phyloP scores from a whole-genome alignment of 64 coral and sea anemone species.

The Pachyseris speciosa region DNA sequence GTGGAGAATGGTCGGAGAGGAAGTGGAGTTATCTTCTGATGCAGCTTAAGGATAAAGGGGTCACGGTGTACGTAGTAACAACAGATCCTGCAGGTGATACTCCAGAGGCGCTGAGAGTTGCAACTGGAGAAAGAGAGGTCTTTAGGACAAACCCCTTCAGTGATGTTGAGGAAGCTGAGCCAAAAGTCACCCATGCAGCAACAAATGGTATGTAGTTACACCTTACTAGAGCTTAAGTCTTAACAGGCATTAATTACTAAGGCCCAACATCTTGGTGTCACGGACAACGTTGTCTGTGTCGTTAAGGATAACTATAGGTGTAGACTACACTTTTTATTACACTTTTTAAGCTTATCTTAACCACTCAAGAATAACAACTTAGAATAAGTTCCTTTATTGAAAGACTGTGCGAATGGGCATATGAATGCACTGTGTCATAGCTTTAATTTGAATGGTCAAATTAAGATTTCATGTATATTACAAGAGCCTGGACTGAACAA shows the following conservation, averaged over 20 bases:
- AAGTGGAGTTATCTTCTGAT: neutral
- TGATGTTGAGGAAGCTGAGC: slow-evolving; percentile 18
- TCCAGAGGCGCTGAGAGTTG: neutral
- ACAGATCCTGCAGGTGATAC: slow-evolving; percentile 17
- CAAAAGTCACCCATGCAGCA: slow-evolving; percentile 21
- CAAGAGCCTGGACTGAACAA: too few species aligned
- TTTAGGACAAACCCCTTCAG: slow-evolving; percentile 39
- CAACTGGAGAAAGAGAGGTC: slow-evolving; percentile 8
- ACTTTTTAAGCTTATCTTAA: too few species aligned
- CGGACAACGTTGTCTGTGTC: too few species aligned
- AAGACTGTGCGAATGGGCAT: too few species aligned
- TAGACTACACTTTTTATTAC: too few species aligned
- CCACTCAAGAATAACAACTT: too few species aligned
- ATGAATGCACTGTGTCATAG: too few species aligned
- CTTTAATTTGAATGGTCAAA: neutral
- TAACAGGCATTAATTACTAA: too few species aligned
- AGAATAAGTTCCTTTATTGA: too few species aligned
- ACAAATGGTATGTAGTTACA: neutral
- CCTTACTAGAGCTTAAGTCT: too few species aligned
- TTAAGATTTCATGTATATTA: neutral
- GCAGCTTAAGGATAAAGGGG: slow-evolving; percentile 10
- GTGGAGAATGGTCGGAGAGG: slow-evolving; percentile 37
- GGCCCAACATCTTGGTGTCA: too few species aligned
- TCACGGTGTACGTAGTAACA: slow-evolving; percentile 26
- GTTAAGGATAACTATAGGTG: too few species aligned